Evolutionary conservation across 2,888 invertebrate genomes (phyloP), one percentile per base, ranked within the genome.

Genomic region (Hybos culiciformis): DNA sequence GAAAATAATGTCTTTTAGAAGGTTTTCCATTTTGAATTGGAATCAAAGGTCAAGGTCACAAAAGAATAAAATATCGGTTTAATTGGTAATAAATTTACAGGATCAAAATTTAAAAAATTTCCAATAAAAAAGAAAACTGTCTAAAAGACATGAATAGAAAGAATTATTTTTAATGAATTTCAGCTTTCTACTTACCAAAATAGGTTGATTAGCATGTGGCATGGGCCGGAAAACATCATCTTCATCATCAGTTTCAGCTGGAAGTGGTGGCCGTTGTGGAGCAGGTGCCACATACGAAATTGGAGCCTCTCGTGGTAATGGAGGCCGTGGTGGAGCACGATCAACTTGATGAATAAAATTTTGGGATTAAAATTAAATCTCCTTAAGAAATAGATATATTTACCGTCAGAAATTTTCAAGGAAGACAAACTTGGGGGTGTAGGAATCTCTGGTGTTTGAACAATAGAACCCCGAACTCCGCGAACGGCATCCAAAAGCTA

Each of bases 161-260:
- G n/a, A n/a, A n/a, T n/a, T n/a, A n/a, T n/a, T n/a, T n/a, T n/a
- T n/a, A n/a, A n/a, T n/a, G n/a, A n/a, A n/a, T n/a, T n/a, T n/a
- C n/a, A n/a, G n/a, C n/a, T n/a, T n/a, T n/a, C n/a, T n/a, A n/a
- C 67, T 66, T 59, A 90, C 93, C 87, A 96, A 77, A 56, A 96
- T 96, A 1, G 96, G 96, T 62, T 97, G 96, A 70, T 92, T 90
- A 12, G 93, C 86, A 57, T 86, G 86, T 26, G 94, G 93, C 54
- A 85, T 85, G 45, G 83, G 80, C 61, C 86, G 83, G 68, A 91
- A 87, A 58, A 91, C 83, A 56, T 90, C 88, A 60, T 88, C 97
- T 65, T 98, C 97, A 58, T 97, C 97, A 55, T 97, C 96, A 0
- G 93, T 93, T 69, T 96, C 96, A 26, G 92, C 85, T 24, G 93